Evolutionary conservation across 64 coral and sea anemone genomes (phyloP).

Genomic region (Actinia tenebrosa): DNA sequence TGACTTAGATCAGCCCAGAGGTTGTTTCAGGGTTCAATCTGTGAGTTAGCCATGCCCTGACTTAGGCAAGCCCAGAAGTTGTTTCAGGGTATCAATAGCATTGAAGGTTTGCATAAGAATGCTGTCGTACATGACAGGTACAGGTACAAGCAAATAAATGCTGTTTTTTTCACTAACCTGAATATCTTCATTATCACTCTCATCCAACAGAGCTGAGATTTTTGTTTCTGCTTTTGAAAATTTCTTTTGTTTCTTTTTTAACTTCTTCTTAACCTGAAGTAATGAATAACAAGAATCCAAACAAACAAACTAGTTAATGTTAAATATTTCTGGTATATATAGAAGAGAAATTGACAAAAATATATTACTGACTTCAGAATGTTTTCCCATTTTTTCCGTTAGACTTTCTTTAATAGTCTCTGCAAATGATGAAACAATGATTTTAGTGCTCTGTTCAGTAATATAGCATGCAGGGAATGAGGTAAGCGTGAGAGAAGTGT

Average conservation of each 20-base stretch:
- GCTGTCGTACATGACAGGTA: too few relatives aligned
- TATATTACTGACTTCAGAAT: background rate
- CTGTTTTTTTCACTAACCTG: background rate
- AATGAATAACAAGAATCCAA: background rate
- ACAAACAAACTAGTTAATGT: background rate
- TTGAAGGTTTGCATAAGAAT: too few relatives aligned
- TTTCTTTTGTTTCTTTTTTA: slow-evolving; percentile 1
- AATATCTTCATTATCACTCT: background rate
- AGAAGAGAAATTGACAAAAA: background rate
- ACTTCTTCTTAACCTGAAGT: background rate
- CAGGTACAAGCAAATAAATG: too few relatives aligned
- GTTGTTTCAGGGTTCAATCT: too few relatives aligned
- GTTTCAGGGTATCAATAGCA: too few relatives aligned
- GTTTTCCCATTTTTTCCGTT: background rate
- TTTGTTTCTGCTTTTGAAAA: slow-evolving; percentile 6
- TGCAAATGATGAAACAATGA: background rate
- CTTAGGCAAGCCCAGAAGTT: too few relatives aligned
- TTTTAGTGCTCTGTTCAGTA: background rate
- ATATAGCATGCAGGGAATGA: too few relatives aligned
- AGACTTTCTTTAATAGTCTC: background rate
- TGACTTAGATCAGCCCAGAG: too few relatives aligned
- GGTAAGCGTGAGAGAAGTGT: too few relatives aligned
- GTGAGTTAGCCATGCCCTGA: too few relatives aligned
- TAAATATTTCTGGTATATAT: background rate
- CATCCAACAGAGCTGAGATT: slow-evolving; percentile 46